phyloP scores from a whole-genome alignment of 2,113 vertebrate species.

The Pithys albifrons region DNA sequence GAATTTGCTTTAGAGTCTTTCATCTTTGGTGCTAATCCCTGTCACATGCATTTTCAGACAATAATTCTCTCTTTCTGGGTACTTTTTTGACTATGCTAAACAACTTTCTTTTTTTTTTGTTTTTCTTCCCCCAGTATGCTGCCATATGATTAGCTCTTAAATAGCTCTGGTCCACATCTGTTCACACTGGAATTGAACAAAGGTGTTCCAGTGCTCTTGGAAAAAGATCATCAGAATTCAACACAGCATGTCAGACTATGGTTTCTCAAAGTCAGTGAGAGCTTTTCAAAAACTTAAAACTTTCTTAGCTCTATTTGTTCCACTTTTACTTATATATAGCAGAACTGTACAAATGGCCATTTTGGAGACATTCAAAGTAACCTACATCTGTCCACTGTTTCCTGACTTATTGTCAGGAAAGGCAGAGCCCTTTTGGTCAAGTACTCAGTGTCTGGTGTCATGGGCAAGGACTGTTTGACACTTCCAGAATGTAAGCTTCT shows the following conservation, averaged over 20 bases:
- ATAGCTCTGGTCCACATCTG: not conserved
- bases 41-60: not conserved
- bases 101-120: not conserved
- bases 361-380: not conserved
- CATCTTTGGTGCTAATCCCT: not conserved
- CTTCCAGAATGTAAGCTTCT: not conserved
- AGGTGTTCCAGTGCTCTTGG: not conserved
- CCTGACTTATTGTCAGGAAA: not conserved
- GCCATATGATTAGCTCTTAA: not conserved
- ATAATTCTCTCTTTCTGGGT: not conserved
- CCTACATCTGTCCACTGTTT: not conserved
- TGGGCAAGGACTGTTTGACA: not conserved
- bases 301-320: not conserved
- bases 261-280: not conserved
- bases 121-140: not conserved
- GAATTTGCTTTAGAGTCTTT: not conserved
- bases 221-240: not conserved
- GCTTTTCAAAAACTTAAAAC: not conserved
- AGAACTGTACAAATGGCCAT: not conserved
- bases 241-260: not conserved
- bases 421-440: not conserved
- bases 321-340: not conserved
- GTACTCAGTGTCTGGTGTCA: not conserved
- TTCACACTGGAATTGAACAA: not conserved
- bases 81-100: not conserved